Conservation (phyloP, 2,888 invertebrate genomes). For the Melanostoma mellinum region DNA sequence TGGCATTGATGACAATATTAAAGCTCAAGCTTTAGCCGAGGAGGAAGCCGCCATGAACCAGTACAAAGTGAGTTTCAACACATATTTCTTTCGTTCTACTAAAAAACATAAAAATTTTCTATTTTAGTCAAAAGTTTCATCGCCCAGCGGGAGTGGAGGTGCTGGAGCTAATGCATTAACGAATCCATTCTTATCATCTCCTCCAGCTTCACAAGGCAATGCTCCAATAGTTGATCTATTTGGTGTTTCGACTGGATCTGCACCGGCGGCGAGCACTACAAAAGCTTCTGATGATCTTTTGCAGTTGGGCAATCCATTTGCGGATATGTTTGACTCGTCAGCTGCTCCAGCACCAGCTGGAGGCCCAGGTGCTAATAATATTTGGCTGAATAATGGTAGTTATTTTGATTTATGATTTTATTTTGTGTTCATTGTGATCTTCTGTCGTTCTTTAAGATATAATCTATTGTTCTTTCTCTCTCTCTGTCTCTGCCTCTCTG, state of each 20-base stretch:
- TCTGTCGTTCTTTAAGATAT: conserved; percentile 14
- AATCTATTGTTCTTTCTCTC: conserved; percentile 20
- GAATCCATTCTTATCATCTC: conserved; percentile 93
- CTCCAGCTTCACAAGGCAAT: conserved; percentile 83
- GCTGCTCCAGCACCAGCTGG: conserved; percentile 82
- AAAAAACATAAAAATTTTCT: conserved; percentile 17
- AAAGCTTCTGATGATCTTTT: conserved; percentile 95
- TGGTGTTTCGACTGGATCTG: conserved; percentile 82
- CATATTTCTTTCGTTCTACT: conserved; percentile 11
- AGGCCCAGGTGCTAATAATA: conserved; percentile 82
- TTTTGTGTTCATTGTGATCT: conserved; percentile 64
- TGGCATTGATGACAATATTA: conserved; percentile 92
- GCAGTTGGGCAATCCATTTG: conserved; percentile 95
- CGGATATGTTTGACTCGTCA: conserved; percentile 93
- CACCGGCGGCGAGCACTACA: conserved; percentile 81
- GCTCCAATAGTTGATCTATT: conserved; percentile 91
- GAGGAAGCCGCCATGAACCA: conserved; percentile 98
- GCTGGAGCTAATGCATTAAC: conserved; percentile 84
- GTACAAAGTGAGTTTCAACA: conserved; percentile 88
- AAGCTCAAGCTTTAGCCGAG: conserved; percentile 94
- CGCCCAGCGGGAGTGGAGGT: conserved; percentile 86
- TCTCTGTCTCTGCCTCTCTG: background rate
- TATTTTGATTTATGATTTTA: conserved; percentile 80
- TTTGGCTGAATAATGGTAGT: conserved; percentile 83
- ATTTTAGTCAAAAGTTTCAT: conserved; percentile 89